Base-by-base conservation (phyloP, 2,888 invertebrate species). In the Drosophila mayaguana region DNA sequence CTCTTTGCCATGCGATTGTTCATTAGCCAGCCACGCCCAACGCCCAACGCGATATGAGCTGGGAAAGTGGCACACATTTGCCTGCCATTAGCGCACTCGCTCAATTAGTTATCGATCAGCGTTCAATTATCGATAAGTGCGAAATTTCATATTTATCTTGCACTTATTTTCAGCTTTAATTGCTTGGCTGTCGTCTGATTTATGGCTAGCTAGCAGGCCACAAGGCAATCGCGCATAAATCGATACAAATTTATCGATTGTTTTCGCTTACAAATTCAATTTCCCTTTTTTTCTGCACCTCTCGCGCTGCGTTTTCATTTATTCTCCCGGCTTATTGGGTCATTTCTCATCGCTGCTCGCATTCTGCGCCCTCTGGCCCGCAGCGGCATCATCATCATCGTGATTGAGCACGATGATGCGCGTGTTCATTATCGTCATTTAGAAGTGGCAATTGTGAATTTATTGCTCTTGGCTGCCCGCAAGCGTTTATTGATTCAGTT, bases 401-500 rank as follows among this genome's bases (percentile, higher is more conserved):
- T 51, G 18, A 14, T 38, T 51, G 38, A 18, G 42, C 46, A 50
- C 50, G 45, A 42, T 61, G 42, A 57, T 54, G 25, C 22, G 48
- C 53, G 45, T 57, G 36, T 8, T 46, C 18, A 65, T 62, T 54
- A 63, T 50, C 38, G 51, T 65, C 72, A 61, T 73, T 78, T 56
- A 63, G 54, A 74, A 77, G 83, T 89, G 89, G 85, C 82, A 84
- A 87, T 87, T 81, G 79, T 81, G 71, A 84, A 84, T 89, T 89
- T 84, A 89, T 89, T 72, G 82, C 72, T 89, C 87, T 73, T 60
- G 72, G 72, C 68, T 72, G 75, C 69, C 89, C 85, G 74, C 68
- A 42, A 88, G 88, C 88, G 70, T 85, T 85, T 89, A 88, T 89
- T 85, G 89, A 88, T 84, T 88, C 86, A 78, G 75, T 71, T 88